These are phyloP conservation scores for Anastrepha ludens DNA, from an alignment of 1,140 invertebrate genomes.

Conservation along the genomic window DNA sequence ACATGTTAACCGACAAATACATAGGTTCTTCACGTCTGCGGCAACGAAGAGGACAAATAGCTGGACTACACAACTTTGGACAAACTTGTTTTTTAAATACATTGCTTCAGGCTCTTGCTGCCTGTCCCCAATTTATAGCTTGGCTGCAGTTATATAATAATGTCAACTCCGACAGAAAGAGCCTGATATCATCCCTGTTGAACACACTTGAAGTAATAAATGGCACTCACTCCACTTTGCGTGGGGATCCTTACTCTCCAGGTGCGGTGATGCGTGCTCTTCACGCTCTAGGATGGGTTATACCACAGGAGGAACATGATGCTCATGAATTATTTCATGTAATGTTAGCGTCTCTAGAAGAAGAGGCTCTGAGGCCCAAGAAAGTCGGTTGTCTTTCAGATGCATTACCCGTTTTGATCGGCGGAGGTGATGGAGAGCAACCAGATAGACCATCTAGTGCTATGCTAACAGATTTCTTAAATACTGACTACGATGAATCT, in stretches of 20 bases:
- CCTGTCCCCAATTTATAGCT: conserved; percentile 84
- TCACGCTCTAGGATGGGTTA: conserved; percentile 86
- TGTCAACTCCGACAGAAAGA: conserved; percentile 76
- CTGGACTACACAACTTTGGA: conserved; percentile 89
- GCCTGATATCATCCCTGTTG: conserved; percentile 80
- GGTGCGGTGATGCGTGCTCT: conserved; percentile 86
- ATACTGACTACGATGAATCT: conserved; percentile 71
- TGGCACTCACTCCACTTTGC: conserved; percentile 82
- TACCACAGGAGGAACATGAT: conserved; percentile 93
- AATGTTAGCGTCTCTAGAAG: conserved; percentile 88
- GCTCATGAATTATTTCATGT: conserved; percentile 94
- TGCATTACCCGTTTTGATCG: conserved; percentile 75
- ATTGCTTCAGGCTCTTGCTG: conserved; percentile 86
- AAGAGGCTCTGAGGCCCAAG: conserved; percentile 81
- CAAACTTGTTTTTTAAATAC: conserved; percentile 92
- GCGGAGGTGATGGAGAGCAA: conserved; percentile 60
- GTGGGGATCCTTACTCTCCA: conserved; percentile 81
- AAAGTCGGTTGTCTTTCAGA: conserved; percentile 82
- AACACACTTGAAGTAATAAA: conserved; percentile 84
- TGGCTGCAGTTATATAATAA: conserved; percentile 84
- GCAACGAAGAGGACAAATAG: conserved; percentile 81
- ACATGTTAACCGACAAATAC: neutral
- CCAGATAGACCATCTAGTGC: conserved; percentile 71
- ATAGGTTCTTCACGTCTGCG: conserved; percentile 76
- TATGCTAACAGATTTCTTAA: conserved; percentile 71